phyloP scores from a whole-genome alignment of 2,797 vertebrate species.

The Ceyx erithaca region DNA sequence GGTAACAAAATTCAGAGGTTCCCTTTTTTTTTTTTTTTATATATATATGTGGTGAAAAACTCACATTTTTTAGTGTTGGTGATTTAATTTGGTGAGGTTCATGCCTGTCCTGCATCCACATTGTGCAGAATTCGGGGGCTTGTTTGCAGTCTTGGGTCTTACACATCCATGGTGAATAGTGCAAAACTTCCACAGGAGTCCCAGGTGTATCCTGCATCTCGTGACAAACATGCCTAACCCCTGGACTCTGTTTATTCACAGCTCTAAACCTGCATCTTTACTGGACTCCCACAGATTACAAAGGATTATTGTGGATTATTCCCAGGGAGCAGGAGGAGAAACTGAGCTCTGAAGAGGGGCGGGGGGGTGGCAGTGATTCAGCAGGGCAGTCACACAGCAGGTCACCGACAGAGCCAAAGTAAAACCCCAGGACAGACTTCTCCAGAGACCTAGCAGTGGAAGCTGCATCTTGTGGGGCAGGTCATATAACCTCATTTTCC shows the following conservation, averaged over 20 bases:
- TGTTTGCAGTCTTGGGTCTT: not conserved
- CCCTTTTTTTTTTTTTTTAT: not conserved
- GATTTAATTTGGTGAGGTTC: not conserved
- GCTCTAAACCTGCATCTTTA: not conserved
- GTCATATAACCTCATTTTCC: not conserved
- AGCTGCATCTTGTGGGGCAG: not conserved
- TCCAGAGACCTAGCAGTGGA: not conserved
- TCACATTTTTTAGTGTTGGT: not conserved
- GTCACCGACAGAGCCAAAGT: not conserved
- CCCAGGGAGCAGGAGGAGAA: not conserved
- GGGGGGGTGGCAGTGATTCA: not conserved
- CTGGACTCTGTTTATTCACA: not conserved
- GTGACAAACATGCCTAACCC: not conserved
- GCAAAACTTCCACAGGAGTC: not conserved
- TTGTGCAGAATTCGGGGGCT: not conserved
- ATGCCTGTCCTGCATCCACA: rapidly evolving
- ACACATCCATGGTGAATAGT: rapidly evolving
- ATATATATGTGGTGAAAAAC: not conserved
- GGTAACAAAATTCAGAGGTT: slow-evolving; percentile 16
- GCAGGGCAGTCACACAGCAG: not conserved
- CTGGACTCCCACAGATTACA: not conserved
- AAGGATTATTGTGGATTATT: slow-evolving; percentile 40
- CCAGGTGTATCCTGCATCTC: not conserved
- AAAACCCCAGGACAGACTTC: not conserved
- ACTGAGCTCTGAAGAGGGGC: not conserved